Conservation (phyloP, 2,888 invertebrate species). For the Tachystola acroxantha region DNA sequence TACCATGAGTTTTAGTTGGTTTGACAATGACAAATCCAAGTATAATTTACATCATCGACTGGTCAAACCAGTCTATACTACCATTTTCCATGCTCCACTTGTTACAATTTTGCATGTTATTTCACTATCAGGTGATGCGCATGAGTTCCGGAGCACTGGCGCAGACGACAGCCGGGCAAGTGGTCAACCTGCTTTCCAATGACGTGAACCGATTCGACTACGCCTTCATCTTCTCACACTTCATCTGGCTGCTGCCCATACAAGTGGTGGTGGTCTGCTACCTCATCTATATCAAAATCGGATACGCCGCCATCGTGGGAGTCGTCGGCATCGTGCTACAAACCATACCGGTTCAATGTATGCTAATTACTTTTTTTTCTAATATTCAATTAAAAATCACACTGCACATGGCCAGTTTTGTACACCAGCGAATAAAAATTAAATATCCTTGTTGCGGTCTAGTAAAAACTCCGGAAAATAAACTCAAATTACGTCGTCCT, state of each 20-base stretch:
- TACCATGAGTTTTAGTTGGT: no score
- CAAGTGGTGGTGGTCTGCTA: conserved; percentile 83
- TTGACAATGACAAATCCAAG: no score
- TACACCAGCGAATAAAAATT: no score
- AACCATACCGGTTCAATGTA: conserved; percentile 91
- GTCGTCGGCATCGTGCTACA: conserved; percentile 86
- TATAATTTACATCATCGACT: no score
- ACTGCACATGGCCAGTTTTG: no score
- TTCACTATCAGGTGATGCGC: conserved; percentile 74
- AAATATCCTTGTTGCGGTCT: no score
- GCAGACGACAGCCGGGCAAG: conserved; percentile 93
- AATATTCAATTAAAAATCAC: not conserved
- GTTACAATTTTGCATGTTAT: no score
- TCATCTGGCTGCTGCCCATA: conserved; percentile 91
- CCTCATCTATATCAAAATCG: conserved; percentile 87
- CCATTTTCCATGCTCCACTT: no score
- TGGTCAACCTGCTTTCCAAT: conserved; percentile 95
- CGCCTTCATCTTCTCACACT: conserved; percentile 89
- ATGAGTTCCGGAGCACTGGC: conserved; percentile 90
- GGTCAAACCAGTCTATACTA: no score
- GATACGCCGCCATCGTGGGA: conserved; percentile 86
- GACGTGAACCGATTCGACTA: conserved; percentile 96
- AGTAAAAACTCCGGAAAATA: no score
- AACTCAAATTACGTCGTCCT: no score
- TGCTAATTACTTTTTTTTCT: conserved; percentile 20